Percentiles rank a stretch among this genome's conserved stretches.
phyloP scores from a whole-genome alignment of 2,113 vertebrate species.

The Papio anubis region DNA sequence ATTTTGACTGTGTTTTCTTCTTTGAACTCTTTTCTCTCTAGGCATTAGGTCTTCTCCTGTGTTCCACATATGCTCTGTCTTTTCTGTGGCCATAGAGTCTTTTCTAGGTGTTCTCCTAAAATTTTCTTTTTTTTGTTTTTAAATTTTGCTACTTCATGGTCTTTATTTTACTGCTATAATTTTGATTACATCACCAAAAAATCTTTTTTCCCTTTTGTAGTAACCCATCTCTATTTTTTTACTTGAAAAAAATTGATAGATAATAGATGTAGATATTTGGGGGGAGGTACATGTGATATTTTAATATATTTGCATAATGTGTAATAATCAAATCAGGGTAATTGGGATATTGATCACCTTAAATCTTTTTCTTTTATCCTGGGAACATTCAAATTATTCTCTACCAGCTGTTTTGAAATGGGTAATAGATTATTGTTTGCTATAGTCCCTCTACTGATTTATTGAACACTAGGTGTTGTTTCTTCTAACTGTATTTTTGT shows the following conservation, averaged over 20 bases:
- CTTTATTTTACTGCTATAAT: not conserved
- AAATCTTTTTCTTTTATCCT: not conserved
- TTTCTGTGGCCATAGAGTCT: not conserved
- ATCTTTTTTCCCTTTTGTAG: not conserved
- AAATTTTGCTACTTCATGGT: not conserved
- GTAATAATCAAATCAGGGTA: not conserved
- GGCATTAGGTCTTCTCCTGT: not conserved
- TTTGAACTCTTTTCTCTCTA: not conserved
- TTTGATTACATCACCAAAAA: not conserved
- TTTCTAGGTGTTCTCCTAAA: not conserved
- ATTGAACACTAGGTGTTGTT: not conserved
- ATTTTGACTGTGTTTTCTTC: no score
- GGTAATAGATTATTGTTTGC: not conserved
- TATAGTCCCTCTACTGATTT: not conserved
- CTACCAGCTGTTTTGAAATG: not conserved
- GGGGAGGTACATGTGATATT: not conserved
- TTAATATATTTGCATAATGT: not conserved
- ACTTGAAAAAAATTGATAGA: not conserved
- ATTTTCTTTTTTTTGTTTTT: not conserved
- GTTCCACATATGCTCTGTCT: no score
- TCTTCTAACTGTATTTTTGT: not conserved
- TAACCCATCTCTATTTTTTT: not conserved
- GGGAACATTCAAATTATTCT: not conserved
- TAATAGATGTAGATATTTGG: not conserved
- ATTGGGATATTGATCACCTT: not conserved